A percentile compares a stretch with the other conserved stretches of the same genome.
Evolutionary conservation across 2,888 invertebrate species (phyloP).

Genomic region (Ecliptopera silaceata): DNA sequence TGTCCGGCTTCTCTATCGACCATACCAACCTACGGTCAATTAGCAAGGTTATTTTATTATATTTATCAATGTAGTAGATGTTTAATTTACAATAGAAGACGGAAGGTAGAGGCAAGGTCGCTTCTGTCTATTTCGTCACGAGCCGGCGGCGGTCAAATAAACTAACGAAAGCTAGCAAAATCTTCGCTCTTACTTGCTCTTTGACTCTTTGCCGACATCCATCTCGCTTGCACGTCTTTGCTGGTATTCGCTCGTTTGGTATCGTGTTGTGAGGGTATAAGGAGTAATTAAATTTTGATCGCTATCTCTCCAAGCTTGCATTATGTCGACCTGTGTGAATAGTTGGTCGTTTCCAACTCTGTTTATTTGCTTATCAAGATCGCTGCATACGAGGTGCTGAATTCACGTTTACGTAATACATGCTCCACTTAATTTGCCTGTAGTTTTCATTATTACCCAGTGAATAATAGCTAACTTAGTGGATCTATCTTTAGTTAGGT

Average conservation of each 20-base stretch:
- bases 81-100: conserved; percentile 30
- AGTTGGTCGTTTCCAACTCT: conserved; percentile 39
- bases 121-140: conserved; percentile 50
- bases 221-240: neutral
- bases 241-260: neutral
- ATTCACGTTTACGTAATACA: conserved; percentile 36
- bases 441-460: conserved; percentile 20
- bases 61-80: too few relatives aligned
- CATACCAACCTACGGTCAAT: too few relatives aligned
- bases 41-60: too few relatives aligned
- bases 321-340: conserved; percentile 41
- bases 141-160: conserved; percentile 58
- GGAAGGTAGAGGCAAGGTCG: conserved; percentile 48
- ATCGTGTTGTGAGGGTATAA: conserved; percentile 45
- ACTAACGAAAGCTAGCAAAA: neutral
- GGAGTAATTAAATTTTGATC: conserved; percentile 59
- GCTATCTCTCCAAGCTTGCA: conserved; percentile 45
- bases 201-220: neutral
- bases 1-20: too few relatives aligned
- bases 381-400: conserved; percentile 36
- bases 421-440: conserved; percentile 35
- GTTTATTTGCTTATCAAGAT: conserved; percentile 42
- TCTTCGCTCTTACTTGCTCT: neutral
- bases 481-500: conserved; percentile 22
- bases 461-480: conserved; percentile 25